These are phyloP conservation scores for Takifugu rubripes DNA, from an alignment of 2,797 vertebrate species.

Conservation along the genomic window DNA sequence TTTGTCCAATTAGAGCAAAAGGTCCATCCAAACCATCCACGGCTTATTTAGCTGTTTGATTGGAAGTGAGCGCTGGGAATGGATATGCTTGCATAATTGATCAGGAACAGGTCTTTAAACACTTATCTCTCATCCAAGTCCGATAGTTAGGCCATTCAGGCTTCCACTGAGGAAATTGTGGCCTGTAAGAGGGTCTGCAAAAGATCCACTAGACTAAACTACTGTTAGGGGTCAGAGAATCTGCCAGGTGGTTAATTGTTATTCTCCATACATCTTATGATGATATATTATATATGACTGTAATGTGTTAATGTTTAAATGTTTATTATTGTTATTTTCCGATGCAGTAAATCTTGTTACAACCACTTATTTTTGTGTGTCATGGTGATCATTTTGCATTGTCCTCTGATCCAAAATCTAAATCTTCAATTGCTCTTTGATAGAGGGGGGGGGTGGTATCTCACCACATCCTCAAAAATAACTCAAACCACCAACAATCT, in stretches of 20 bases:
- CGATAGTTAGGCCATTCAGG: slow-evolving; percentile 42
- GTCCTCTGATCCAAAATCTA: too few species aligned
- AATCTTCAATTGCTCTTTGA: background rate
- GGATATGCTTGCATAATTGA: slow-evolving; percentile 76
- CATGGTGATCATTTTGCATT: too few species aligned
- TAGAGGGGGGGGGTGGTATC: slow-evolving; percentile 40
- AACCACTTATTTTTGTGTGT: background rate
- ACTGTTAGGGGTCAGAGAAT: background rate
- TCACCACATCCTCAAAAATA: slow-evolving; percentile 19
- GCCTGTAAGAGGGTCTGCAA: slow-evolving; percentile 13
- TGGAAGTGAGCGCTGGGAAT: slow-evolving; percentile 61
- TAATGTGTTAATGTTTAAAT: background rate
- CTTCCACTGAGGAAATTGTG: slow-evolving; percentile 30
- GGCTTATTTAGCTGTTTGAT: slow-evolving; percentile 74
- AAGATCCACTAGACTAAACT: background rate
- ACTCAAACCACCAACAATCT: slow-evolving; percentile 36
- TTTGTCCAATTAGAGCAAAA: slow-evolving; percentile 76
- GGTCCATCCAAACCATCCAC: slow-evolving; percentile 51
- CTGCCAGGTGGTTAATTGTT: too few species aligned
- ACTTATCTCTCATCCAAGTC: slow-evolving; percentile 57
- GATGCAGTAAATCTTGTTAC: background rate
- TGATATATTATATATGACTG: background rate
- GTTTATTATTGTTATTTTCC: background rate
- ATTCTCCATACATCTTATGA: background rate
- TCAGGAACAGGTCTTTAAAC: slow-evolving; percentile 71